Evolutionary conservation across 2,888 invertebrate genomes (phyloP), one percentile per base, ranked within the genome.

Genomic region (Aquatica leii): DNA sequence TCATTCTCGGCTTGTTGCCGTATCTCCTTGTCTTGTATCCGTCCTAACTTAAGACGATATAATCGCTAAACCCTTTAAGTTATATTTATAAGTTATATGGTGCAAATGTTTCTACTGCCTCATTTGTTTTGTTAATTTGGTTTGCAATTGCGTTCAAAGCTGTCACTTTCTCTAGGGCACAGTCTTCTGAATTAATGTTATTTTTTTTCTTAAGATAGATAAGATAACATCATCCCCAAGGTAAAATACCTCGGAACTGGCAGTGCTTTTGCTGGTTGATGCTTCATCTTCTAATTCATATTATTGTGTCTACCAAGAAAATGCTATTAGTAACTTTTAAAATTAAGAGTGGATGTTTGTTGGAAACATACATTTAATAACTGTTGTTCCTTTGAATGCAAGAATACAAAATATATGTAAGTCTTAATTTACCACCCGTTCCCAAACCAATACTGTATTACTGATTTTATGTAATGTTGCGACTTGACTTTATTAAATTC

Each of bases 31-130:
- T 37, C 37, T 37, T 37, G 37, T 37, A 37, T 37, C 37, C 3
- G 37, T 37, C 37, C 37, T 37, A 37, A 37, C 37, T 37, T 37
- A 37, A 37, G 37, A 37, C 37, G 37, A 37, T 37, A 37, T 37
- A 37, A 37, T 37, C n/a, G n/a, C 37, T 37, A 37, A 37, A 37
- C 37, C 3, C 37, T 37, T 12, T 37, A 37, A 37, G 37, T 37
- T 37, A 11, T 37, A 12, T n/a, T n/a, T n/a, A n/a, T n/a, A n/a
- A 11, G 12, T 2, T 37, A 37, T 37, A 37, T 11, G 37, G 37
- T 37, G 37, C 37, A 37, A 12, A 37, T 37, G 3, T 37, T 37
- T 37, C 37, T 37, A 37, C 11, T 37, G 12, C 37, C 37, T 37
- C 37, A 37, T 37, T 37, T 37, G 37, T 37, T 37, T 37, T 37